Evolutionary conservation across 2,888 invertebrate genomes (phyloP), one percentile per base, ranked within the genome.

Genomic region (Stramonita haemastoma): DNA sequence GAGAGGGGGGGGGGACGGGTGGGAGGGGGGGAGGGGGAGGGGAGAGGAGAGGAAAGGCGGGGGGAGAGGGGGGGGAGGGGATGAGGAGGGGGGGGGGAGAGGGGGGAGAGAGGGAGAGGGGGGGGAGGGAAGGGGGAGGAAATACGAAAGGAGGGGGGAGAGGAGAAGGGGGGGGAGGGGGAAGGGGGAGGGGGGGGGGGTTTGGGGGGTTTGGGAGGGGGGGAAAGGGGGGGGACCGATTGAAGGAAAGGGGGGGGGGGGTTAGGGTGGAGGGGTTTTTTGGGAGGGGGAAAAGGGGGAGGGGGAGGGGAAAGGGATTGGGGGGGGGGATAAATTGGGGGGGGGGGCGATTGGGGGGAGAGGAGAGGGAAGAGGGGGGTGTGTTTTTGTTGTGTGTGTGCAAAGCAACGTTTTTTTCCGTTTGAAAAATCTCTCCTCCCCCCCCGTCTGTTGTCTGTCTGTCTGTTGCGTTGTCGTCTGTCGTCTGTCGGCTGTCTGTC

Each of bases 351-450:
- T 15, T 17, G 46, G n/a, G 46, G n/a, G 46, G n/a, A n/a, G n/a
- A n/a, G 36, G 84, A 84, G 46, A 84, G 84, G 36, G 84, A 84
- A 46, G 36, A 15, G 36, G 84, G 36, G 84, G 36, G 84, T 36
- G 84, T 15, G 36, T 60, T 60, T 60, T 17, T 60, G 60, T 19
- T 60, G 1, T 60, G 60, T 60, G 19, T 60, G 19, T 60, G 60
- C 60, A n/a, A n/a, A n/a, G n/a, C n/a, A n/a, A n/a, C n/a, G n/a
- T n/a, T n/a, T n/a, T n/a, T n/a, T n/a, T n/a, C n/a, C n/a, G n/a
- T n/a, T n/a, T n/a, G n/a, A n/a, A n/a, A n/a, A n/a, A n/a, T n/a
- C n/a, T n/a, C n/a, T n/a, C 57, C 57, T 57, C 57, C 57, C 15
- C 57, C 57, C 57, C 57, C 57, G 57, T 15, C n/a, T n/a, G n/a